Evolutionary conservation across 1,140 invertebrate genomes (phyloP).

Genomic region (Dinothrombium tinctorium): DNA sequence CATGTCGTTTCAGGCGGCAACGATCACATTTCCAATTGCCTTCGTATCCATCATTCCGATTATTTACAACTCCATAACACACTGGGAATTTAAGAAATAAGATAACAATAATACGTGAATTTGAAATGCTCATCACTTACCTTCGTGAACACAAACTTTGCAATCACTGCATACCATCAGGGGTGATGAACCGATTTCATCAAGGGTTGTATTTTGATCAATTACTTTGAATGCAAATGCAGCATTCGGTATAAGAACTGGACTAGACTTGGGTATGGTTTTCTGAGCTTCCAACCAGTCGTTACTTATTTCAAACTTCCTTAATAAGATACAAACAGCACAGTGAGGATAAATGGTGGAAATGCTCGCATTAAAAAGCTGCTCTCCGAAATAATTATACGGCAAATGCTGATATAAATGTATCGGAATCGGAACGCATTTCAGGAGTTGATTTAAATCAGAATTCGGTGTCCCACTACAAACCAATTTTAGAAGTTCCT

Average conservation of each 20-base stretch:
- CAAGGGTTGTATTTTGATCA: slow-evolving; percentile 3
- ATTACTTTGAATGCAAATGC: slow-evolving; percentile 3
- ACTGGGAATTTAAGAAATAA: slow-evolving; percentile 1
- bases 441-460: no score
- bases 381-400: slow-evolving; percentile 3
- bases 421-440: neutral
- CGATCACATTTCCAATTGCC: slow-evolving; percentile 20
- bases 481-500: no score
- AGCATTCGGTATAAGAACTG: slow-evolving; percentile 7
- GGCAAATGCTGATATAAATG: neutral
- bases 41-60: slow-evolving; percentile 2
- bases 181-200: slow-evolving; percentile 13
- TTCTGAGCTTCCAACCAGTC: slow-evolving; percentile 5
- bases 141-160: slow-evolving; percentile 24
- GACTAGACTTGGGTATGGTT: slow-evolving; percentile 5
- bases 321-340: slow-evolving; percentile 23
- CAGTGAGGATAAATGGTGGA: slow-evolving; percentile 21
- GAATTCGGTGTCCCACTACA: no score
- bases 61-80: slow-evolving; percentile 6
- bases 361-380: slow-evolving; percentile 18
- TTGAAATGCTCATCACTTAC: slow-evolving; percentile 14
- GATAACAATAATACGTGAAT: no score
- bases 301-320: slow-evolving; percentile 17
- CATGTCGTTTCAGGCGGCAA: slow-evolving; percentile 13
- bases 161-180: slow-evolving; percentile 22